Evolutionary conservation across 2,888 invertebrate species (phyloP).

Genomic region (Tipula unca): DNA sequence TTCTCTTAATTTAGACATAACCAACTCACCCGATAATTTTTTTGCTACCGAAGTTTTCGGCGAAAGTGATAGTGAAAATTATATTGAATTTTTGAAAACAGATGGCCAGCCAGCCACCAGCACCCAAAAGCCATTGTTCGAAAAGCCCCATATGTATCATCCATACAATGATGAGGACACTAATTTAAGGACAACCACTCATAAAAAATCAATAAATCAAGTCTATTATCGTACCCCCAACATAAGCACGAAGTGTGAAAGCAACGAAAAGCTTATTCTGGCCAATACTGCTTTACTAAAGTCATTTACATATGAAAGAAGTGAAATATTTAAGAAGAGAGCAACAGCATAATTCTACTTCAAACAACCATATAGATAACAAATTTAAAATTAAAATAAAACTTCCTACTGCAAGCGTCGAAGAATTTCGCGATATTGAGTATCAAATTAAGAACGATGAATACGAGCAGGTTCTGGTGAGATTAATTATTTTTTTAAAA

Average conservation of each 20-base stretch:
- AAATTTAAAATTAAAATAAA: no score
- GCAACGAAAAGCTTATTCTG: not conserved
- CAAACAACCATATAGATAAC: no score
- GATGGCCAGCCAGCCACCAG: not conserved
- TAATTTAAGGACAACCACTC: no score
- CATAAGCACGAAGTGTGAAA: not conserved
- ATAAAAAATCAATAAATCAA: no score
- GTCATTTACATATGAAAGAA: not conserved
- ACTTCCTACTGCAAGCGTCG: no score
- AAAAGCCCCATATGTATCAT: not conserved
- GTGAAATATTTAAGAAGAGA: not conserved
- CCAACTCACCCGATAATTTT: not conserved
- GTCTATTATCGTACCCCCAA: no score
- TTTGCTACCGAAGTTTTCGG: not conserved
- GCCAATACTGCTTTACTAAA: not conserved
- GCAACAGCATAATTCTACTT: no score
- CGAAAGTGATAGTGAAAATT: not conserved
- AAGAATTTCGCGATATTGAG: no score
- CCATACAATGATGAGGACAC: not conserved
- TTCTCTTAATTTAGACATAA: not conserved
- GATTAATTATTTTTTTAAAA: no score
- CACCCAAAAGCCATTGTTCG: not conserved
- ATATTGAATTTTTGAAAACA: not conserved
- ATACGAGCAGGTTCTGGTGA: no score
- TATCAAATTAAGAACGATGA: no score